Base-by-base conservation (phyloP, 2,888 invertebrate genomes). In the Acleris literana region DNA sequence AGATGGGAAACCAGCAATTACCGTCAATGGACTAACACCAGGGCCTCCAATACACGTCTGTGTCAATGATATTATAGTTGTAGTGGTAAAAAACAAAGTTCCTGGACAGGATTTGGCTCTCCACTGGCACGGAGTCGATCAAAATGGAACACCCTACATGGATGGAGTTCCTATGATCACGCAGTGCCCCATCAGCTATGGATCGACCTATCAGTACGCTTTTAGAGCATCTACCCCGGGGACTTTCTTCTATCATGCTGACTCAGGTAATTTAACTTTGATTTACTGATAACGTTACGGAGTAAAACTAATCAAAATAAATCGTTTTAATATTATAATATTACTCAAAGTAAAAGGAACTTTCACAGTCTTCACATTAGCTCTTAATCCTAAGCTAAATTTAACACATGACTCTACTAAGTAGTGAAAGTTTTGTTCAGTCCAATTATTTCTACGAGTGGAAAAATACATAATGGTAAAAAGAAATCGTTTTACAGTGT, bases 111-210 rank as follows among this genome's bases (percentile, higher is more conserved):
- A 95, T 58, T 83, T 95, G 1, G 93, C 95, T 7, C 89, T 97
- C 11, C 97, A 97, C 80, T 97, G 97, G 96, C 95, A 96, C 77
- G 97, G 97, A 0, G 65, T 93, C 5, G 87, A 89, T 33, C 94
- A 94, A 82, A 85, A 92, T 74, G 93, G 93, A 33, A 94, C 95
- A 3, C 96, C 96, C 0, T 95, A 93, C 75, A 96, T 96, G 96
- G 96, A 96, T 73, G 96, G 96, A 1, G 95, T 95, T 4, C 95
- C 96, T 0, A 94, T 96, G 93, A 90, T 96, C n/a, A 96, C 96
- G 0, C 96, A 96, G 78, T 96, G 96, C 74, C 96, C 96, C 0
- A 95, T 96, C 71, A 85, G 92, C 0, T 94, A 95, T 75, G 95
- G 94, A 68, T 94, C 95, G 2, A 94, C 93, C 0, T 96, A 95